Evolutionary conservation across 2,888 invertebrate species (phyloP).

Genomic region (Synergus japonicus): DNA sequence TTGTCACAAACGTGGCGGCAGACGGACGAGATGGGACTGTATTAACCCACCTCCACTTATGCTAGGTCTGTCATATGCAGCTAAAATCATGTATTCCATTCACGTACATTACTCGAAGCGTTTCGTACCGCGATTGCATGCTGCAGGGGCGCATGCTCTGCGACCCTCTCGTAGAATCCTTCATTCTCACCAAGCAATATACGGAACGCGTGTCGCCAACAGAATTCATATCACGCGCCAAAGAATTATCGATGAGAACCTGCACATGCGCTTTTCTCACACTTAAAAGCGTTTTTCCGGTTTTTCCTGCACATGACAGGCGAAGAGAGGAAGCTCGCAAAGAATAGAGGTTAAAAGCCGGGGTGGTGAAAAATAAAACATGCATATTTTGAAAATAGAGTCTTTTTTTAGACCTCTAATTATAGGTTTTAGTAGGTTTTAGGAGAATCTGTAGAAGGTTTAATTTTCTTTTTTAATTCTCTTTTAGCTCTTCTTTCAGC

Average conservation of each 20-base stretch:
- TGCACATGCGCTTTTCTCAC: slow-evolving; percentile 23
- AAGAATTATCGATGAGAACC: slow-evolving; percentile 35
- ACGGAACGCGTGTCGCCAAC: slow-evolving; percentile 21
- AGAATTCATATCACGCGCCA: slow-evolving; percentile 33
- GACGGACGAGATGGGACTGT: slow-evolving; percentile 61
- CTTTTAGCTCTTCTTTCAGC: too few relatives aligned
- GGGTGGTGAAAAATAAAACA: too few relatives aligned
- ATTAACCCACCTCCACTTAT: slow-evolving; percentile 59
- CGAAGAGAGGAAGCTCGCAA: not conserved
- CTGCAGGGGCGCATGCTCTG: slow-evolving; percentile 37
- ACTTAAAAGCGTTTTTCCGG: not conserved
- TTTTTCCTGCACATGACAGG: not conserved
- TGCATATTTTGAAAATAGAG: too few relatives aligned
- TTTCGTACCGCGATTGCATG: slow-evolving; percentile 51
- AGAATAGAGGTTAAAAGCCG: not conserved
- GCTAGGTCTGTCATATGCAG: slow-evolving; percentile 60
- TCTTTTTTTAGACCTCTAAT: too few relatives aligned
- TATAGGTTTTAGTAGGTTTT: too few relatives aligned
- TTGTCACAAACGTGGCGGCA: slow-evolving; percentile 62
- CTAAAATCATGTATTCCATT: slow-evolving; percentile 66
- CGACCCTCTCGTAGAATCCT: slow-evolving; percentile 23
- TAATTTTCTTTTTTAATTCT: too few relatives aligned
- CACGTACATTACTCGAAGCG: slow-evolving; percentile 61
- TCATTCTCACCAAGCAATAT: slow-evolving; percentile 37
- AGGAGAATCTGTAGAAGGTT: too few relatives aligned